Percentiles rank a stretch among this genome's conserved stretches.
Conservation (phyloP, 2,113 vertebrate genomes). For the Tychaedon coryphoeus region DNA sequence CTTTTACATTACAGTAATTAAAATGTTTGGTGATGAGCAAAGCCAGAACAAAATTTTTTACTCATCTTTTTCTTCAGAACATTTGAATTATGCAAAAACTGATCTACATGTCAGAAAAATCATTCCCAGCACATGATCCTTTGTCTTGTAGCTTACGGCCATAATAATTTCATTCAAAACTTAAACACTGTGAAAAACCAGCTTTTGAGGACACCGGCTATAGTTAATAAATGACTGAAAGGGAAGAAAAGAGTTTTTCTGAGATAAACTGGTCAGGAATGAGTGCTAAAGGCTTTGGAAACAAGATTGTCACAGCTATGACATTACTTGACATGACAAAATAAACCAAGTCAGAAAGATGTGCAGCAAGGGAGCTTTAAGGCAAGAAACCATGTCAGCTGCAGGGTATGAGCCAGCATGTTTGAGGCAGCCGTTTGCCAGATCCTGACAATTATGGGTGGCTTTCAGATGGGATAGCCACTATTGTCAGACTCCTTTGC, state of each 20-base stretch:
- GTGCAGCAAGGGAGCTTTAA: background rate
- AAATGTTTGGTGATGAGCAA: background rate
- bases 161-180: background rate
- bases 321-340: background rate
- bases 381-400: background rate
- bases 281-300: background rate
- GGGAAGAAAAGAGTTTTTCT: background rate
- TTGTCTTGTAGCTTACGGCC: background rate
- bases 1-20: background rate
- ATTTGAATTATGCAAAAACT: background rate
- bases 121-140: background rate
- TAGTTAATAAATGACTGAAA: background rate
- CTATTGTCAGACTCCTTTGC: background rate
- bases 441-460: background rate
- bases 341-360: background rate
- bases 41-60: background rate
- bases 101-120: background rate
- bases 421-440: background rate
- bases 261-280: background rate
- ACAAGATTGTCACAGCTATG: background rate
- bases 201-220: background rate
- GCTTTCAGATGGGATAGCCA: background rate
- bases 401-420: background rate
- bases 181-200: background rate
- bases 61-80: background rate